A percentile compares a stretch with the other conserved stretches of the same genome.
phyloP scores from a whole-genome alignment of 37 sponge, comb jelly and placozoan species.

The Lycopodina hypogea region DNA sequence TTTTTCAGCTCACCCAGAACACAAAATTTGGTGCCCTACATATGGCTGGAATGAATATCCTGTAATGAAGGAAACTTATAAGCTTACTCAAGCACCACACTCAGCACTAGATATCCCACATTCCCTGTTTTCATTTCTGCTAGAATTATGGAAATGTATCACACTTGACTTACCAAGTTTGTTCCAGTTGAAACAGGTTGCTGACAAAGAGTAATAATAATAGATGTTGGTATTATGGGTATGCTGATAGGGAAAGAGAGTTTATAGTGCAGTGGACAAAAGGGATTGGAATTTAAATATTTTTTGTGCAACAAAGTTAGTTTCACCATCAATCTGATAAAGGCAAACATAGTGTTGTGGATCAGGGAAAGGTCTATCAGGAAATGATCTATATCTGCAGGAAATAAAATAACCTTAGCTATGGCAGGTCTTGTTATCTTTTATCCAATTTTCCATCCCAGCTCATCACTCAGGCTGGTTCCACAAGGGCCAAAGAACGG shows the following conservation, averaged over 20 bases:
- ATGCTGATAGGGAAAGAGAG: not conserved
- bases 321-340: constrained; percentile 84
- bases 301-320: constrained; percentile 80
- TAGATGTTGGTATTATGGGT: not conserved
- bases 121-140: constrained; percentile 29
- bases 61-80: constrained; percentile 22
- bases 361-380: too few species aligned
- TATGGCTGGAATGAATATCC: constrained; percentile 34
- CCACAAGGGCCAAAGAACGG: too few species aligned
- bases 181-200: not conserved
- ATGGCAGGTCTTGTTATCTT: too few species aligned
- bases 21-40: constrained; percentile 28
- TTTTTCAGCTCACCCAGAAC: constrained; percentile 21
- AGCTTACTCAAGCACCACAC: constrained; percentile 44
- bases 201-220: not conserved
- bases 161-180: not conserved
- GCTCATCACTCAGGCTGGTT: too few species aligned
- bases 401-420: too few species aligned
- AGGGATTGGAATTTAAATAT: constrained; percentile 57
- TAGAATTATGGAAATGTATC: not conserved
- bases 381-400: too few species aligned
- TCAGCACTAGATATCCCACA: constrained; percentile 56
- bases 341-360: too few species aligned
- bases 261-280: constrained; percentile 11
- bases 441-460: too few species aligned